A percentile compares a stretch with the other conserved stretches of the same genome.
Evolutionary conservation across 2,888 invertebrate species (phyloP).

Genomic region (Nephrotoma flavescens): DNA sequence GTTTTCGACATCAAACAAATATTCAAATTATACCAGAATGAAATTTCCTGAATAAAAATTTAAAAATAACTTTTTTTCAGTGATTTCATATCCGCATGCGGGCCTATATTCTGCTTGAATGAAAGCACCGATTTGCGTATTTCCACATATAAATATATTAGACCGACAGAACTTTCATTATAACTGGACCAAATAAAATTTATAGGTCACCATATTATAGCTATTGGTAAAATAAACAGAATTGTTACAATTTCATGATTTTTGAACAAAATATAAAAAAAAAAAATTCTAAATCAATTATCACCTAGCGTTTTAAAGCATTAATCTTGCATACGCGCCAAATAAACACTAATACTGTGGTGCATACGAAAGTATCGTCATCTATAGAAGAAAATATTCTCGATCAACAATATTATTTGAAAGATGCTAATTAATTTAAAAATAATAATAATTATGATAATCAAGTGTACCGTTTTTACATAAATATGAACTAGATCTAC

Average conservation of each 20-base stretch:
- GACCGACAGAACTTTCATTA: not conserved
- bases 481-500: not conserved
- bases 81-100: too few relatives aligned
- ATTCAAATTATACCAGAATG: too few relatives aligned
- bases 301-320: not conserved
- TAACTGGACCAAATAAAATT: not conserved
- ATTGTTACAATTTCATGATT: not conserved
- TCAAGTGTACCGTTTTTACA: not conserved
- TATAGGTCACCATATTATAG: not conserved
- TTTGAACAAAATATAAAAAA: not conserved
- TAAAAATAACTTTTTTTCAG: too few relatives aligned
- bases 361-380: too few relatives aligned
- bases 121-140: too few relatives aligned
- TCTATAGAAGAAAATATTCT: not conserved
- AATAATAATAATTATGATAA: not conserved
- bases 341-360: not conserved
- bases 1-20: too few relatives aligned
- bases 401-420: not conserved
- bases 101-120: too few relatives aligned
- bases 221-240: not conserved
- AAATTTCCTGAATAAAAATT: too few relatives aligned
- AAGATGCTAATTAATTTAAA: not conserved
- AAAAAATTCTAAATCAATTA: not conserved
- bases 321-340: not conserved
- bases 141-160: too few relatives aligned